Evolutionary conservation across 1,140 invertebrate genomes (phyloP), one percentile per base, ranked within the genome.

Genomic region (Magallana angulata): DNA sequence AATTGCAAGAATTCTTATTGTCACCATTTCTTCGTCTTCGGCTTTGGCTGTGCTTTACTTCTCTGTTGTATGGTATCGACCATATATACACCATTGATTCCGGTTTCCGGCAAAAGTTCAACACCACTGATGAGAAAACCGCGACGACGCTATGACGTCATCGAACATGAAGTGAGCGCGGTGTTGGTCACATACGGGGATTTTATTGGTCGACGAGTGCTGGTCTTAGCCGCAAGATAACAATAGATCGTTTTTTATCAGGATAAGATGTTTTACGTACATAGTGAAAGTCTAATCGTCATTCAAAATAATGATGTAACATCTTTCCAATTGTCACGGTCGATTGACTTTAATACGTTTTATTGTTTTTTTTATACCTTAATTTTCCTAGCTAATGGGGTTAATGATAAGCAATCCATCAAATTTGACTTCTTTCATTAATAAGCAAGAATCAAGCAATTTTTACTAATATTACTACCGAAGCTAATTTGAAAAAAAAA

Each of bases 71-170:
- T 30, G 68, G 24, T 76, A 76, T 30, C 36, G 24, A 11, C 68
- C 24, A 76, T 76, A 76, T 76, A 76, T 76, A 76, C 68, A 12
- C 68, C 12, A 36, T 11, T 11, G 68, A 76, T 76, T 76, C 68
- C 68, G 68, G 68, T 76, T 76, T 76, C 68, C 68, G 24, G 68
- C 18, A 30, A 12, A 8, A 30, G 24, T 76, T 76, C 14, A n/a
- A n/a, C 11, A 16, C 60, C 60, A 62, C 12, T 30, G 68, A 30
- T 24, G 5, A 48, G 5, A 48, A 76, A 76, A 76, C 68, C 68
- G 68, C 68, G 68, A 76, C 24, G 7, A 18, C 14, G 24, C 11
- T 3, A 76, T 76, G 68, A 76, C 24, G 68, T 76, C 18, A 76
- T 7, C 24, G 24, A 12, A 9, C 7, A 12, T 76, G 68, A 76